These are phyloP conservation scores for Tolypeutes matacus DNA, from an alignment of 2,797 vertebrate species.

Conservation along the genomic window DNA sequence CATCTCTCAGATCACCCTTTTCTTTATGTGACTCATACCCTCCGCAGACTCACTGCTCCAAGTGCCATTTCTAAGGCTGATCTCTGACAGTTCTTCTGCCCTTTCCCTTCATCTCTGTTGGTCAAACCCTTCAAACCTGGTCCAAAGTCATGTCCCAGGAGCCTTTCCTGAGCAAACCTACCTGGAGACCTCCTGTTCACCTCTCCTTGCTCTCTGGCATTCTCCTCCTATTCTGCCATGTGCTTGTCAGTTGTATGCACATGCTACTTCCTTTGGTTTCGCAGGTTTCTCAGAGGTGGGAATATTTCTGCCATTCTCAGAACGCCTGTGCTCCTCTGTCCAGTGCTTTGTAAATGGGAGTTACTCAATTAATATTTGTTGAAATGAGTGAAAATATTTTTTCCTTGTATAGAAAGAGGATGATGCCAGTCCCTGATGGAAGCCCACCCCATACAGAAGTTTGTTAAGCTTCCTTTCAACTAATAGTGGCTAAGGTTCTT, in stretches of 20 bases:
- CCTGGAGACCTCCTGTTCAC: fast-evolving
- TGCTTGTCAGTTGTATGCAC: fast-evolving
- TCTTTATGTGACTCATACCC: not conserved
- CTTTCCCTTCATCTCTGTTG: not conserved
- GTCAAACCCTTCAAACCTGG: not conserved
- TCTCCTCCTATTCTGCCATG: not conserved
- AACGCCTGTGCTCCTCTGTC: fast-evolving
- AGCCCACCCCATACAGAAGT: fast-evolving
- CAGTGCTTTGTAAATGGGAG: not conserved
- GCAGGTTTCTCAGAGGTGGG: not conserved
- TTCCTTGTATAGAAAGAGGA: not conserved
- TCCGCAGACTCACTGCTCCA: not conserved
- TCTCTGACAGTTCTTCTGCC: not conserved
- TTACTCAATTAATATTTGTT: not conserved
- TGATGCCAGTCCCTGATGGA: not conserved
- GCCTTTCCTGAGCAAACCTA: not conserved
- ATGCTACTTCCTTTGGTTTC: not conserved
- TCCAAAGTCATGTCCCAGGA: not conserved
- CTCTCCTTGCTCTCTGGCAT: not conserved
- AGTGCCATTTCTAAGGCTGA: not conserved
- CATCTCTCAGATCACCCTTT: not conserved
- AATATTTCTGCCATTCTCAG: not conserved
- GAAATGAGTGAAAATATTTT: not conserved
- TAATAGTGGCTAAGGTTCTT: not conserved
- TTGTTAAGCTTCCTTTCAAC: not conserved